Evolutionary conservation across 2,113 vertebrate genomes (phyloP).

Genomic region (Ptilorrhoa leucosticta): DNA sequence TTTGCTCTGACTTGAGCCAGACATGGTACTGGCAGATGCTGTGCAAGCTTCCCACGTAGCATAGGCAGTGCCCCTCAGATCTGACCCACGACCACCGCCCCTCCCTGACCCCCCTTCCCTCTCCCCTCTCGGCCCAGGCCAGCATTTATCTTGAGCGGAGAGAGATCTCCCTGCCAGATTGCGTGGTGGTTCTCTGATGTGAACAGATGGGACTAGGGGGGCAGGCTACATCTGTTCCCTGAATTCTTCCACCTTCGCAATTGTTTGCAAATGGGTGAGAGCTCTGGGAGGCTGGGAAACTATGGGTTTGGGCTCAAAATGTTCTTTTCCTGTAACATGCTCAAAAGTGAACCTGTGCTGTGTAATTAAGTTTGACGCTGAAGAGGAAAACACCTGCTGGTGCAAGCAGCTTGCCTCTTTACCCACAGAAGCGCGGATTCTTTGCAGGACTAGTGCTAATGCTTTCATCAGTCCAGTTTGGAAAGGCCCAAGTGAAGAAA

Average conservation of each 20-base stretch:
- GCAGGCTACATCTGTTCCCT: conserved; percentile 56
- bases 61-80: neutral
- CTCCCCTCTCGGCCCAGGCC: neutral
- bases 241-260: conserved; percentile 64
- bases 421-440: neutral
- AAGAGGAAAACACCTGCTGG: neutral
- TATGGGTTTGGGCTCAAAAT: neutral
- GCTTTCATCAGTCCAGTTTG: neutral
- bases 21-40: conserved; percentile 1
- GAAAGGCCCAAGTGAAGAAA: neutral
- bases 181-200: conserved; percentile 59
- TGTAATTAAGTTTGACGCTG: neutral
- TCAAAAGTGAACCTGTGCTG: neutral
- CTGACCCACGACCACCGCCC: neutral
- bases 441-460: neutral
- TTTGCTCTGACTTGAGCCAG: neutral
- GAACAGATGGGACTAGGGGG: conserved; percentile 62
- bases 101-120: neutral
- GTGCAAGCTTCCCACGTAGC: neutral
- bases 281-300: neutral
- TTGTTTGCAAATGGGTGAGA: conserved; percentile 60
- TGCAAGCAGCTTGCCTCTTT: neutral
- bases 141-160: neutral
- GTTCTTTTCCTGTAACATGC: neutral
- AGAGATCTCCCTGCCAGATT: conserved; percentile 40